Evolutionary conservation across 1,140 invertebrate genomes (phyloP), one percentile per base, ranked within the genome.

Genomic region (Brachionus asplanchnoidis): DNA sequence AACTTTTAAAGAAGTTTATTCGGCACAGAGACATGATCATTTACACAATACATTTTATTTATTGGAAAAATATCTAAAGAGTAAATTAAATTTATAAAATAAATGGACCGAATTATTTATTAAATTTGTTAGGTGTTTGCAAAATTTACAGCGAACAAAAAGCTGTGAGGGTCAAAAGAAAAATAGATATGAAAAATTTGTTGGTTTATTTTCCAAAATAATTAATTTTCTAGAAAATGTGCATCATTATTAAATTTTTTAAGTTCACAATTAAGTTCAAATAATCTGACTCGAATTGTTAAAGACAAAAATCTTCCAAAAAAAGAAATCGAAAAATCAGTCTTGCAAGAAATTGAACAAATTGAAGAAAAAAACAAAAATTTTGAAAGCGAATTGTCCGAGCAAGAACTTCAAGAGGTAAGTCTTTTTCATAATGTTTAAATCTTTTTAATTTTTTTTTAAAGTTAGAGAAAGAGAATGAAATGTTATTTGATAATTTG

Each of bases 61-160:
- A 65, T 17, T 82, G 20, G 79, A 82, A 14, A 82, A 82, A 65
- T 82, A 82, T 65, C 53, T 82, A n/a, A 82, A 82, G 53, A 50
- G 77, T 80, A 80, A 80, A 53, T 32, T 28, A 26, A 53, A 28
- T 70, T 12, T 0, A 36, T 2, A 53, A 53, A 70, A 36, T 70
- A 23, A 70, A 17, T 36, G 32, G 0, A 28, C 7, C 28, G n/a
- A 36, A n/a, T n/a, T 6, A 42, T 70, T 70, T 26, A 40, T 26
- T 26, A 0, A n/a, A 12, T 46, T 50, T 44, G 1, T 80, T 8
- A 80, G 79, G 40, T 82, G 79, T 82, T 60, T 82, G 79, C 36
- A 60, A 65, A 65, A 26, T 82, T 36, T 82, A 44, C 17, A 65
- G 53, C 40, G 79, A 82, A 65, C 79, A 82, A 46, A 82, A 68